Evolutionary conservation across 1,140 invertebrate species (phyloP), one percentile per base, ranked within the genome.

Genomic region (Rhynchophorus ferrugineus): DNA sequence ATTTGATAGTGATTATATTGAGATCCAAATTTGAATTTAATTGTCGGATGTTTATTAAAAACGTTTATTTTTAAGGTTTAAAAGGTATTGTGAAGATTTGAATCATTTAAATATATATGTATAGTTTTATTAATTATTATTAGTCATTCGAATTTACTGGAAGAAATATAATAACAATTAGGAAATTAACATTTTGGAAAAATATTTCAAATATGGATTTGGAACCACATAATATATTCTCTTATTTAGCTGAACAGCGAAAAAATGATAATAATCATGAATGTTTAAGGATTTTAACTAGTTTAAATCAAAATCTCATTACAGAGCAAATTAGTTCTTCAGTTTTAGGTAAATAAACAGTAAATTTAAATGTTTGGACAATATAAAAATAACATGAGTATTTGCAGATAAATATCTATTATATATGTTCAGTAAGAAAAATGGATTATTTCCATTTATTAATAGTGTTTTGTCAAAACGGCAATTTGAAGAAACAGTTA

Each of bases 191-290:
- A 5, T 29, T 6, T 11, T 11, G 24, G 24, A 5, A 24, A 22
- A 22, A 47, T n/a, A n/a, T n/a, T n/a, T n/a, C n/a, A n/a, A n/a
- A 53, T 19, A 62, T 62, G 60, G 60, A 62, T 45, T 41, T 60
- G 11, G 52, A 60, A 11, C 55, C 54, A 0, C 37, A 49, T 44
- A 29, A 44, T 22, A 51, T 61, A 52, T 56, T 59, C 17, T n/a
- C n/a, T n/a, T n/a, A n/a, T n/a, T n/a, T n/a, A n/a, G n/a, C n/a
- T n/a, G n/a, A n/a, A n/a, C n/a, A n/a, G n/a, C n/a, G n/a, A n/a
- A n/a, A n/a, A n/a, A n/a, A n/a, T n/a, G n/a, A n/a, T n/a, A n/a
- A n/a, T n/a, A n/a, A n/a, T n/a, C n/a, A n/a, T n/a, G 47, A 61
- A 50, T 57, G 53, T 52, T 3, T 22, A n/a, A 22, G 56, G 13